A percentile compares a stretch with the other conserved stretches of the same genome.
These are phyloP conservation scores for Miltochrista miniata DNA, from an alignment of 2,888 invertebrate species.

Conservation along the genomic window DNA sequence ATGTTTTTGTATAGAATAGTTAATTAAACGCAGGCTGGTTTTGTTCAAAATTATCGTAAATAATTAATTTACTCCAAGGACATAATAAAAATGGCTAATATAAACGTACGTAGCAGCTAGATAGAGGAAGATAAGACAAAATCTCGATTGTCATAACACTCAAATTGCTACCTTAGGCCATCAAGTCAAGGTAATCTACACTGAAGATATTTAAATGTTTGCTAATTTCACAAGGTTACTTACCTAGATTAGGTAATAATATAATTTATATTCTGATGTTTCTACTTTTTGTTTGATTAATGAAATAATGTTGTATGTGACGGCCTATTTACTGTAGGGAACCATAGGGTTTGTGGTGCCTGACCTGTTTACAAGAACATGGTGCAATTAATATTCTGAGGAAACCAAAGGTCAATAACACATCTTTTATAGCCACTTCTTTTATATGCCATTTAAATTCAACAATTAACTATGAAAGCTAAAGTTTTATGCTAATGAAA, in stretches of 20 bases:
- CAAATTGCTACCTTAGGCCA: slow-evolving; percentile 53
- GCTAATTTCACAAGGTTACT: slow-evolving; percentile 61
- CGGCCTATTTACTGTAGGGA: neutral
- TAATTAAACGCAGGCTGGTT: slow-evolving; percentile 3
- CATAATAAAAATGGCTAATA: slow-evolving; percentile 33
- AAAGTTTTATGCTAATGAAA: slow-evolving; percentile 78
- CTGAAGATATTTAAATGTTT: slow-evolving; percentile 64
- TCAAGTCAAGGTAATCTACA: slow-evolving; percentile 61
- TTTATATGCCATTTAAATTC: slow-evolving; percentile 62
- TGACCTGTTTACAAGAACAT: neutral
- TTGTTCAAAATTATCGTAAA: slow-evolving; percentile 26
- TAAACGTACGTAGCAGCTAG: slow-evolving; percentile 32
- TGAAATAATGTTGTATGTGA: neutral
- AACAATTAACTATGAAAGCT: slow-evolving; percentile 72
- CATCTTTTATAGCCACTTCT: slow-evolving; percentile 50
- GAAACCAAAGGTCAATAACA: slow-evolving; percentile 59
- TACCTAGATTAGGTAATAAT: slow-evolving; percentile 41
- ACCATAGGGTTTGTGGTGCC: neutral
- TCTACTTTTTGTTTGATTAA: neutral
- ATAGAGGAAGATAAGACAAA: slow-evolving; percentile 44
- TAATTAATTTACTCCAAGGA: slow-evolving; percentile 46
- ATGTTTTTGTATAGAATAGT: slow-evolving; percentile 3
- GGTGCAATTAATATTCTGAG: slow-evolving; percentile 30
- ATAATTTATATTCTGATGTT: slow-evolving; percentile 12
- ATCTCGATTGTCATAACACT: slow-evolving; percentile 46